Evolutionary conservation across 2,113 vertebrate genomes (phyloP).

Genomic region (Halichoerus grypus): DNA sequence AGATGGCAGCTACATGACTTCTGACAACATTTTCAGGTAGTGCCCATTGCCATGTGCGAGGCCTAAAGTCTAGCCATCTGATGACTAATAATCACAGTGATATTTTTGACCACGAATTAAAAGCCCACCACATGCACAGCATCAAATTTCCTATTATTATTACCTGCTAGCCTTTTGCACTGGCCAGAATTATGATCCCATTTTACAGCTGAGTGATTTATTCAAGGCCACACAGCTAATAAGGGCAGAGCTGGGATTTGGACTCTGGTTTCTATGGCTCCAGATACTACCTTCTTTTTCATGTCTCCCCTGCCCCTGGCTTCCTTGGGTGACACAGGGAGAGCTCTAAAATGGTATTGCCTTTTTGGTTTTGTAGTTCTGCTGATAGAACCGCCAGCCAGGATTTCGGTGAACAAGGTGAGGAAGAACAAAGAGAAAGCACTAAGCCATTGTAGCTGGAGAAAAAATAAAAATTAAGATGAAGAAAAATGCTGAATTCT

Average conservation of each 20-base stretch:
- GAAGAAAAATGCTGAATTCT: constrained; percentile 48
- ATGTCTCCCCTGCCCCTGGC: not conserved
- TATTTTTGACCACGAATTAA: not conserved
- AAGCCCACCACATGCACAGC: not conserved
- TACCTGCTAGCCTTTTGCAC: not conserved
- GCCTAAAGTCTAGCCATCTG: not conserved
- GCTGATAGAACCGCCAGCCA: constrained; percentile 79
- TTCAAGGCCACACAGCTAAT: not conserved
- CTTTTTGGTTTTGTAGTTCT: constrained; percentile 87
- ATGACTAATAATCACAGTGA: not conserved
- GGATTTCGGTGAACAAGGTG: not conserved
- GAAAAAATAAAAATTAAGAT: constrained; percentile 61
- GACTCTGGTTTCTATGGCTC: not conserved
- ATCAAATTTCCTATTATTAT: not conserved
- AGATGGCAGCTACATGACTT: not conserved
- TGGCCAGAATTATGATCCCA: not conserved
- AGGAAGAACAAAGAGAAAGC: constrained; percentile 37
- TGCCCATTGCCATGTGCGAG: not conserved
- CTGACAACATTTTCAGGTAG: not conserved
- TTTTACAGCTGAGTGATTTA: not conserved
- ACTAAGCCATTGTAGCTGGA: not conserved
- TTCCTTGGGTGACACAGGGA: not conserved
- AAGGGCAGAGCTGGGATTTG: not conserved
- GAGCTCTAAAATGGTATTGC: not conserved
- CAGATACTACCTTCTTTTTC: not conserved